Evolutionary conservation across 2,113 vertebrate genomes (phyloP).

Genomic region (Hypanus sabinus): DNA sequence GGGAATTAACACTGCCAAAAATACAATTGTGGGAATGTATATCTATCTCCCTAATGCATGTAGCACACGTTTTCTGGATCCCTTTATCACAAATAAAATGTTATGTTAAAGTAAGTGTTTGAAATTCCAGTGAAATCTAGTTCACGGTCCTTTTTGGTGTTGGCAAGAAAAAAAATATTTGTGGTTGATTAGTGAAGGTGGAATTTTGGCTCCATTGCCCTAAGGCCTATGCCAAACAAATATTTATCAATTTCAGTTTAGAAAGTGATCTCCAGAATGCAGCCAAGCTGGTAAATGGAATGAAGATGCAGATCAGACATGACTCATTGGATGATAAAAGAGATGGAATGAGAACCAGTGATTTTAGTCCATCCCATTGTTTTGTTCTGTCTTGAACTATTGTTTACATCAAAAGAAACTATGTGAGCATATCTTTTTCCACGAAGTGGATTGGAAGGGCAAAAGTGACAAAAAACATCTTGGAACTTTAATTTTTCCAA

Average conservation of each 20-base stretch:
- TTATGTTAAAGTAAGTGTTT: neutral
- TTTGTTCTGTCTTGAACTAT: neutral
- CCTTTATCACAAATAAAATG: neutral
- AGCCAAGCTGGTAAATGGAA: neutral
- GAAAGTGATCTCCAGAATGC: too few relatives aligned
- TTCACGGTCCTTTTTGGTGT: neutral
- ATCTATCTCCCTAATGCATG: neutral
- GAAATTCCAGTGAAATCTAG: neutral
- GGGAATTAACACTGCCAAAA: neutral
- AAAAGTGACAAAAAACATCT: neutral
- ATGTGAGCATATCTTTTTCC: too few relatives aligned
- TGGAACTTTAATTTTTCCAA: neutral
- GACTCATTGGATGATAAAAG: neutral
- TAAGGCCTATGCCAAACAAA: too few relatives aligned
- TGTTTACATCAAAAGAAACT: slow-evolving; percentile 9
- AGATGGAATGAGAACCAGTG: neutral
- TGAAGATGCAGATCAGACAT: neutral
- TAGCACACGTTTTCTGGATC: neutral
- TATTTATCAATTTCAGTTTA: too few relatives aligned
- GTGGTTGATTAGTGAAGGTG: neutral
- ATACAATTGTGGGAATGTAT: neutral
- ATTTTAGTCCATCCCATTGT: neutral
- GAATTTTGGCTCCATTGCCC: neutral
- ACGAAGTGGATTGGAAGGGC: neutral
- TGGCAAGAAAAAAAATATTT: neutral